Evolutionary conservation across 2,888 invertebrate species (phyloP), one percentile per base, ranked within the genome.

Genomic region (Syrphus vitripennis): DNA sequence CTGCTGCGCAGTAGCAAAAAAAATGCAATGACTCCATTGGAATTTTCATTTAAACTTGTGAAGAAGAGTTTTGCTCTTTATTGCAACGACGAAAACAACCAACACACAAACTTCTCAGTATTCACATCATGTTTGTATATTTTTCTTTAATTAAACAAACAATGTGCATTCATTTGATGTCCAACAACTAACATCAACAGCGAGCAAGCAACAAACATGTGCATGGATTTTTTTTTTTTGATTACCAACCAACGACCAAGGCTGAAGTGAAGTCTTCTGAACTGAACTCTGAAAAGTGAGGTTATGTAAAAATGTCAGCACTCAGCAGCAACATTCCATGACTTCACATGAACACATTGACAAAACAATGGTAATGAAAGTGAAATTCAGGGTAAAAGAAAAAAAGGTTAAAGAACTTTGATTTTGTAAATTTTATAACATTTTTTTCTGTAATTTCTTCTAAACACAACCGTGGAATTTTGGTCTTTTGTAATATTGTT

Each of bases 351-450:
- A 67, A 70, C 19, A 45, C 34, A 37, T 42, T 55, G 48, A 26
- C 55, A 70, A n/a, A n/a, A 55, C 70, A 69, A 70, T 80, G 80
- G 53, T 59, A 80, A 76, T 76, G 75, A 84, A 80, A 84, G 76
- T 71, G 83, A 80, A 83, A 83, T 76, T 83, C 75, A 48, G 29
- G 57, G 70, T 65, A 71, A 70, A 6, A 53, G 12, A 31, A 16
- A 63, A 40, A 70, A 71, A 67, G 83, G 83, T 83, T 53, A 70
- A 65, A 37, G 75, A 79, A 65, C 75, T 75, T 71, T 71, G 16
- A 50, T 34, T 34, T 34, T 4, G 31, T 21, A 16, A 31, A 31
- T 31, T 65, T 24, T 59, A 37, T 59, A 59, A 37, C 3, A 34
- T 1, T 21, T 21, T 9, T 14, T 37, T 21, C 5, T 19, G 0